Conservation (phyloP, 2,888 invertebrate genomes). For the Euproctis similis region DNA sequence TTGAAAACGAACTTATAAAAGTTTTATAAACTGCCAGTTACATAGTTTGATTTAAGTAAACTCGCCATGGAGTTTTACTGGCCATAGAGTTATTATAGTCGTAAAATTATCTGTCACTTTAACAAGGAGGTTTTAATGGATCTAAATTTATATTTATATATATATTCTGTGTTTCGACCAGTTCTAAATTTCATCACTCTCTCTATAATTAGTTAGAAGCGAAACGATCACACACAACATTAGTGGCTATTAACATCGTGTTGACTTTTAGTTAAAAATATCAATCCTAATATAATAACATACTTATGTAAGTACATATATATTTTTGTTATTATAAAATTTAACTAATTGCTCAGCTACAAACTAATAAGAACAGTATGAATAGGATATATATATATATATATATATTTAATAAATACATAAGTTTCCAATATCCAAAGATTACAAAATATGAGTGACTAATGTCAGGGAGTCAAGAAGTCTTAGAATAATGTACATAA, state of each 20-base stretch:
- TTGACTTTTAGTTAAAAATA: conserved; percentile 52
- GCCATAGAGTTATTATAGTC: conserved; percentile 32
- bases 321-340: conserved; percentile 24
- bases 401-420: neutral
- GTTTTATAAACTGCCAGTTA: no score
- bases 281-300: conserved; percentile 32
- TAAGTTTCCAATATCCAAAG: no score
- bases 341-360: conserved; percentile 31
- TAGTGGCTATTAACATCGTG: conserved; percentile 59
- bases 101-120: conserved; percentile 44
- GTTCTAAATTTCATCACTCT: conserved; percentile 43
- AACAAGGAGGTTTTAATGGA: no score
- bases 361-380: no score
- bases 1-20: no score
- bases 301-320: conserved; percentile 30
- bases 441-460: no score
- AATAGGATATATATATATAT: no score
- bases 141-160: conserved; percentile 41
- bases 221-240: conserved; percentile 36
- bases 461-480: no score
- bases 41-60: conserved; percentile 24
- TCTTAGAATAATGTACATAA: no score
- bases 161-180: conserved; percentile 34
- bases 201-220: conserved; percentile 44
- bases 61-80: conserved; percentile 27